phyloP scores from a whole-genome alignment of 2,113 vertebrate species.

The Melospiza georgiana region DNA sequence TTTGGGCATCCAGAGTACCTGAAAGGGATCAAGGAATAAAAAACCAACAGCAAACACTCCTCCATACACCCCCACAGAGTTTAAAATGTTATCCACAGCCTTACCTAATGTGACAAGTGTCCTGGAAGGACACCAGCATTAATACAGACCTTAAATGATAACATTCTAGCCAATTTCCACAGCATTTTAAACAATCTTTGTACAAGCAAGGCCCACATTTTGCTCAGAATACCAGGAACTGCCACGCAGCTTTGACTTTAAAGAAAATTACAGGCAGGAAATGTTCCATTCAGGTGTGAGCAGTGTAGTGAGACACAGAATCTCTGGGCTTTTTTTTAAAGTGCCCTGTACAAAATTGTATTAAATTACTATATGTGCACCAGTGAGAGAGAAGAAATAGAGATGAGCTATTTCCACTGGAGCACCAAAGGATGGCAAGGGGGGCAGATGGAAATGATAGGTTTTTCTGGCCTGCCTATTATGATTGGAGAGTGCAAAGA shows the following conservation, averaged over 20 bases:
- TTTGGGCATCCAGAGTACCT: not conserved
- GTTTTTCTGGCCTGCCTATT: constrained; percentile 12
- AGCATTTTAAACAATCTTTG: not conserved
- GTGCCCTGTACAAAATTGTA: not conserved
- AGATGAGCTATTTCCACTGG: not conserved
- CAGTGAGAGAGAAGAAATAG: not conserved
- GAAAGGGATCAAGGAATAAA: not conserved
- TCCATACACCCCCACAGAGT: not conserved
- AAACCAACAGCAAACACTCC: not conserved
- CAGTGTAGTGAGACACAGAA: not conserved
- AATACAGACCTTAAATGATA: not conserved
- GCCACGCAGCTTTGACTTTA: not conserved
- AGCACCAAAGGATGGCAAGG: not conserved
- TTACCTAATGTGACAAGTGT: not conserved
- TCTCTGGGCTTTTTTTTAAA: not conserved
- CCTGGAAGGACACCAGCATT: not conserved
- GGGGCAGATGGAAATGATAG: not conserved
- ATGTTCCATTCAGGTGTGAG: not conserved
- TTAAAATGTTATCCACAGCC: not conserved
- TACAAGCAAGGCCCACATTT: not conserved
- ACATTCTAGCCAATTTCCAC: not conserved
- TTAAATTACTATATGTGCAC: constrained; percentile 9
- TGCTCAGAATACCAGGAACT: not conserved
- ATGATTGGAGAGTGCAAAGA: not conserved
- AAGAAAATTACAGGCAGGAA: constrained; percentile 1